phyloP scores from a whole-genome alignment of 2,888 invertebrate genomes.

The Tetranychus truncatus region DNA sequence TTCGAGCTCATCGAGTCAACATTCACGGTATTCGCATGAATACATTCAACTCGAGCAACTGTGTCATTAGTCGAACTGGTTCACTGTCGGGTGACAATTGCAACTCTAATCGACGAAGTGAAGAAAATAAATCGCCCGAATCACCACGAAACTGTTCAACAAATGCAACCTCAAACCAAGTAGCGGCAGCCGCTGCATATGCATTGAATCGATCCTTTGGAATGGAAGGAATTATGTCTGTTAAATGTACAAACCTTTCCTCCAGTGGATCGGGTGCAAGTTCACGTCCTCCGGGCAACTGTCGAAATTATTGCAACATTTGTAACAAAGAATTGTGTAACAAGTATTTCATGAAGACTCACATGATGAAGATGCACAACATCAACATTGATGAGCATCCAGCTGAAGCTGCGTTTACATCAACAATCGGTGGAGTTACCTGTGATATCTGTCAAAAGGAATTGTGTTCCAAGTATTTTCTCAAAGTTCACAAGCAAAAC shows the following conservation, averaged over 20 bases:
- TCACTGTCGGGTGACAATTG: neutral
- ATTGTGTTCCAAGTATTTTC: slow-evolving; percentile 89
- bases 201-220: slow-evolving; percentile 19
- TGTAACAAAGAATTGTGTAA: slow-evolving; percentile 98
- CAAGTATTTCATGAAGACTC: slow-evolving; percentile 98
- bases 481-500: slow-evolving; percentile 91
- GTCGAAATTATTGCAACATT: slow-evolving; percentile 71
- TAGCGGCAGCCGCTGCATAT: slow-evolving; percentile 21
- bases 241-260: neutral
- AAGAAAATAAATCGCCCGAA: slow-evolving; percentile 2
- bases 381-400: slow-evolving; percentile 62
- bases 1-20: slow-evolving; percentile 4
- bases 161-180: slow-evolving; percentile 30
- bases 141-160: neutral
- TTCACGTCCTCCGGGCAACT: neutral
- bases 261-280: neutral
- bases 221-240: neutral
- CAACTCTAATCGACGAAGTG: neutral
- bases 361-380: slow-evolving; percentile 96
- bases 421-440: slow-evolving; percentile 76
- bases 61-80: neutral
- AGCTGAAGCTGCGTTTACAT: slow-evolving; percentile 43
- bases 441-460: slow-evolving; percentile 97
- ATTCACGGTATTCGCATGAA: slow-evolving; percentile 4
- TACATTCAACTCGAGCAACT: slow-evolving; percentile 25